Conservation (phyloP, 2,113 vertebrate genomes). For the Falco punctatus region DNA sequence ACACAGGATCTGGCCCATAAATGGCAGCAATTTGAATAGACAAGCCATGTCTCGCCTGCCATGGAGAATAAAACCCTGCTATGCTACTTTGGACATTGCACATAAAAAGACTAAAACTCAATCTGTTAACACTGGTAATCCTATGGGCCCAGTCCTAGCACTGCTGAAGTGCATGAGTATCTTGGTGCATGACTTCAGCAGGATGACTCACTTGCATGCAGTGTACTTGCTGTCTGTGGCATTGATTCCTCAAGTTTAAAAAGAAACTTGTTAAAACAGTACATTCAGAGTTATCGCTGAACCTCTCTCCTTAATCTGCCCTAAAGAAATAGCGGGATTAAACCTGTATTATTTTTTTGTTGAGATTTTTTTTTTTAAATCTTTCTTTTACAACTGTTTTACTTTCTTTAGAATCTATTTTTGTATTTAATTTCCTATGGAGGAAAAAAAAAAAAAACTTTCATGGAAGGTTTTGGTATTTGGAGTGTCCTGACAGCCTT, state of each 20-base stretch:
- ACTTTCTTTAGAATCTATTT: conserved; percentile 59
- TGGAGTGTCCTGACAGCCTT: conserved; percentile 20
- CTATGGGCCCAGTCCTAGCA: conserved; percentile 30
- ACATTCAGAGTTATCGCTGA: conserved; percentile 59
- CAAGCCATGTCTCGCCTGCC: background rate
- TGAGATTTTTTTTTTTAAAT: background rate
- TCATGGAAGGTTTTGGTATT: conserved; percentile 62
- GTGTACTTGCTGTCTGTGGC: conserved; percentile 19
- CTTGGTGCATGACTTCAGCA: conserved; percentile 35
- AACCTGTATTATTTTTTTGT: conserved; percentile 16
- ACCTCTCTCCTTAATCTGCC: conserved; percentile 58
- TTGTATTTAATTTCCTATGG: conserved; percentile 66
- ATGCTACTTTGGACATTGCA: background rate
- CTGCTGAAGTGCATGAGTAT: conserved; percentile 52
- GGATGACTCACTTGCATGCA: conserved; percentile 52
- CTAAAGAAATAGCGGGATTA: conserved; percentile 12
- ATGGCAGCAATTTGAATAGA: background rate
- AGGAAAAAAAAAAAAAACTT: conserved; percentile 14
- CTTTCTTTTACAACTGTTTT: conserved; percentile 52
- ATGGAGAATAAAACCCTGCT: background rate
- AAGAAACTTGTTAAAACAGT: background rate
- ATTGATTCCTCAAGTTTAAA: background rate
- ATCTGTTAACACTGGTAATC: background rate
- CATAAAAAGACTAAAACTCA: background rate
- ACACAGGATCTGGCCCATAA: conserved; percentile 36